Evolutionary conservation across 2,113 vertebrate genomes (phyloP).

Genomic region (Balaeniceps rex): DNA sequence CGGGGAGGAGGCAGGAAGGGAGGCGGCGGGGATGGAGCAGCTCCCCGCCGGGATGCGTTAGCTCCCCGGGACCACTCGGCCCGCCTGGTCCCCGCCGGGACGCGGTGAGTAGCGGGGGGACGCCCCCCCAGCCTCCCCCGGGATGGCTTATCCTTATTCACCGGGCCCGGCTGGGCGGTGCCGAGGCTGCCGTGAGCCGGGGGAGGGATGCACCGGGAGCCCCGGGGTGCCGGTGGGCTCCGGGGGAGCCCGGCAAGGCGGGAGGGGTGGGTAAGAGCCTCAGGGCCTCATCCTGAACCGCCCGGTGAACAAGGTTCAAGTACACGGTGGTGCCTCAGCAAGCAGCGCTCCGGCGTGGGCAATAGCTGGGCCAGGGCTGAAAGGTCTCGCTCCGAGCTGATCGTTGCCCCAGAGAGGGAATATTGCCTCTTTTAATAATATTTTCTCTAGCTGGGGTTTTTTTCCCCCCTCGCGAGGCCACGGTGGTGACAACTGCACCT

Average conservation of each 20-base stretch:
- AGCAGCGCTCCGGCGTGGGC: background rate
- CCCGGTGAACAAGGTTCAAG: background rate
- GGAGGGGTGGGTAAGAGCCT: background rate
- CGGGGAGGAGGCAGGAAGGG: background rate
- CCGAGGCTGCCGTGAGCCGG: background rate
- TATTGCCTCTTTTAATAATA: background rate
- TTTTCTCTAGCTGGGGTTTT: background rate
- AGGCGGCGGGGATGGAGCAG: background rate
- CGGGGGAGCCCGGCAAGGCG: background rate
- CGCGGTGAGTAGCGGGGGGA: background rate
- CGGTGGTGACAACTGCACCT: accelerated
- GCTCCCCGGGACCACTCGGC: background rate
- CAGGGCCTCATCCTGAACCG: background rate
- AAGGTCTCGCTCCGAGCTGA: background rate
- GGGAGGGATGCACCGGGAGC: background rate
- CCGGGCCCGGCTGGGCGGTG: background rate
- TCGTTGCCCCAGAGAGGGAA: background rate
- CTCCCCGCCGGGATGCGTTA: background rate
- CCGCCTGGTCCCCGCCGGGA: background rate
- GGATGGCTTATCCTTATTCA: background rate
- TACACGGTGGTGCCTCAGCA: accelerated
- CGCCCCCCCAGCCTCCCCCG: no score
- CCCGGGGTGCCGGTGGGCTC: background rate
- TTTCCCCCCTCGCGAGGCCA: background rate
- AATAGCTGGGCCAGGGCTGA: accelerated